phyloP scores from a whole-genome alignment of 2,888 invertebrate species.

The Pristionchus maxplancki region DNA sequence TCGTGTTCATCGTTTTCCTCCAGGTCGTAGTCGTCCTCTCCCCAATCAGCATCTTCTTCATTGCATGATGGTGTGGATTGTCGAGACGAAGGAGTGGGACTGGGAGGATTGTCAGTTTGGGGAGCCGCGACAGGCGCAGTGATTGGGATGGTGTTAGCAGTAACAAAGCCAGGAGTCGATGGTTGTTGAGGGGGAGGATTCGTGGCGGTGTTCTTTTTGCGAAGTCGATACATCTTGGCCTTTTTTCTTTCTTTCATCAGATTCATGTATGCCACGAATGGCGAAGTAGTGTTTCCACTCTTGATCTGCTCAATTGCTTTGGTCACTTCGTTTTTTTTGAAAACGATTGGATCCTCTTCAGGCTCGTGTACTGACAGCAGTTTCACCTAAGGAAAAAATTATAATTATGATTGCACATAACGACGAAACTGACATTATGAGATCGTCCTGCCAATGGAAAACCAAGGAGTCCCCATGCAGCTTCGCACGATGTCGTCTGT shows the following conservation, averaged over 20 bases:
- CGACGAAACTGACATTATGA: neutral
- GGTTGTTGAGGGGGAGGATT: neutral
- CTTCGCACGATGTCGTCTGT: neutral
- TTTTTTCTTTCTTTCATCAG: neutral
- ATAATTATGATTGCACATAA: too few species aligned
- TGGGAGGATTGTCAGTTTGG: neutral
- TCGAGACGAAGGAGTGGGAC: neutral
- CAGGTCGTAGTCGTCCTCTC: neutral
- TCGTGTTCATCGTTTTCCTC: neutral
- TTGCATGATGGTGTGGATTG: neutral
- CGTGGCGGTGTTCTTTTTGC: neutral
- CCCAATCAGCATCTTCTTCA: neutral
- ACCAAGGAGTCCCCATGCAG: neutral
- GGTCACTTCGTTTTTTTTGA: neutral
- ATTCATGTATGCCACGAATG: neutral
- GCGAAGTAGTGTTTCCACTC: neutral
- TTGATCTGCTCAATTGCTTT: neutral
- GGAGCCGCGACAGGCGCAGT: neutral
- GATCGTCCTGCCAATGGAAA: neutral
- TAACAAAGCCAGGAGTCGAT: neutral
- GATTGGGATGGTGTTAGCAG: neutral
- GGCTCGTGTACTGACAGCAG: neutral
- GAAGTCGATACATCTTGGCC: neutral
- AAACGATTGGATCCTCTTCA: neutral
- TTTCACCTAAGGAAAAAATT: slow-evolving; percentile 32